Conservation (phyloP, 2,113 vertebrate genomes). For the Myrmecobius fasciatus region DNA sequence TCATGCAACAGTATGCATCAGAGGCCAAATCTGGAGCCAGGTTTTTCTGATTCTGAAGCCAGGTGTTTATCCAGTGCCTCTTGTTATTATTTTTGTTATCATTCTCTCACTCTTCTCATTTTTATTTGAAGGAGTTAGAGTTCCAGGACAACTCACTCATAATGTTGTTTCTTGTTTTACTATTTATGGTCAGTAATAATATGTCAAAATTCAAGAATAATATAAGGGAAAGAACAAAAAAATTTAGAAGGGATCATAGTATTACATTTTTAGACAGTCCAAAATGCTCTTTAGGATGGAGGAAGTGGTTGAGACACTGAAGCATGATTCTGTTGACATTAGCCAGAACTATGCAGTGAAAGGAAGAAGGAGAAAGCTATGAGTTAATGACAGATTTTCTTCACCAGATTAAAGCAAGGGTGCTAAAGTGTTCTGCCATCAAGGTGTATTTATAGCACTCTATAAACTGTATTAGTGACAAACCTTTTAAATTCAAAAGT, state of each 20-base stretch:
- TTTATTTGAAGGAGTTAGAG: neutral
- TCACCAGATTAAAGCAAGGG: constrained; percentile 67
- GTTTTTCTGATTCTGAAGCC: neutral
- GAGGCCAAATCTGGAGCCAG: neutral
- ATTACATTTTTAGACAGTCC: neutral
- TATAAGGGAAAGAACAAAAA: neutral
- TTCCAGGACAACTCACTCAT: neutral
- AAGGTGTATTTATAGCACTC: constrained; percentile 74
- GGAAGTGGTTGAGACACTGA: constrained; percentile 22
- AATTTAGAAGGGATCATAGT: neutral
- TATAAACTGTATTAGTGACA: constrained; percentile 78
- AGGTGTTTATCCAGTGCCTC: neutral
- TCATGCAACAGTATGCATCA: neutral
- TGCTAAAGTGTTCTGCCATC: constrained; percentile 70
- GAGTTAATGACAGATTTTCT: constrained; percentile 69
- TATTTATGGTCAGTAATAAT: neutral
- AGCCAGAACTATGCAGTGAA: constrained; percentile 49
- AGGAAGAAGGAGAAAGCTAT: constrained; percentile 33
- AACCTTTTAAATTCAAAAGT: constrained; percentile 80
- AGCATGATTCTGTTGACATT: constrained; percentile 61
- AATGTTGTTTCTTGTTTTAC: neutral
- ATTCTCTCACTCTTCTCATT: neutral
- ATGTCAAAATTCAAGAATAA: neutral
- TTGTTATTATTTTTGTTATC: neutral
- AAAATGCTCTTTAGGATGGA: neutral